Evolutionary conservation across 1,140 invertebrate genomes (phyloP).

Genomic region (Drosophila jambulina): DNA sequence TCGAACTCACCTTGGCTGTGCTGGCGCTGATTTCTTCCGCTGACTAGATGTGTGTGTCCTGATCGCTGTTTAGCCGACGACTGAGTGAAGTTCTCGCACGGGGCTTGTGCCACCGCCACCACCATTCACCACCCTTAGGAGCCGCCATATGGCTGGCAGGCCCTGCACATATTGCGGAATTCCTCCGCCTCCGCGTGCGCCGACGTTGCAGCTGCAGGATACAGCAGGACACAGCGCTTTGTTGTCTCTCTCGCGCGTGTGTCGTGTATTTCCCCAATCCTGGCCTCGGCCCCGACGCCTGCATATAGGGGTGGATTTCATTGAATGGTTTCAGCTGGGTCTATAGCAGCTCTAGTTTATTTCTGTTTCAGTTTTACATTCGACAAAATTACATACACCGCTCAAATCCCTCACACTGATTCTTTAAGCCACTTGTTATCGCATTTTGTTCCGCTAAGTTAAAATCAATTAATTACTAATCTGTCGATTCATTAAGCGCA

Average conservation of each 20-base stretch:
- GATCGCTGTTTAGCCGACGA: constrained; percentile 50
- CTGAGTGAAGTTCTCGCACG: constrained; percentile 52
- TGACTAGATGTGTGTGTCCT: constrained; percentile 67
- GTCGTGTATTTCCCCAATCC: constrained; percentile 22
- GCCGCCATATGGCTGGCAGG: constrained; percentile 70
- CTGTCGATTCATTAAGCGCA: constrained; percentile 38
- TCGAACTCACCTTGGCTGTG: constrained; percentile 10
- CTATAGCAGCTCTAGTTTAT: constrained; percentile 54
- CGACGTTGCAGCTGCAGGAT: constrained; percentile 43
- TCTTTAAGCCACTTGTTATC: constrained; percentile 56
- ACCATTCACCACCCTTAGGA: constrained; percentile 55
- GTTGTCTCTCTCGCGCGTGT: constrained; percentile 48
- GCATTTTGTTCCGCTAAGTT: constrained; percentile 54
- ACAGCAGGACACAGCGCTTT: constrained; percentile 33
- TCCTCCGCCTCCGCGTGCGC: constrained; percentile 56
- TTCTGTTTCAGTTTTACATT: constrained; percentile 46
- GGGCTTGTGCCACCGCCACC: constrained; percentile 49
- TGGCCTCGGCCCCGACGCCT: constrained; percentile 5
- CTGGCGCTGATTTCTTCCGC: constrained; percentile 42
- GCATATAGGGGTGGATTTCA: constrained; percentile 49
- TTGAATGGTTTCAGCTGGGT: constrained; percentile 56
- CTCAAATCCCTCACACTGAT: constrained; percentile 40
- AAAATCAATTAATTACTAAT: constrained; percentile 51
- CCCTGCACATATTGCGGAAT: constrained; percentile 79
- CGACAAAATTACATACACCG: constrained; percentile 46